Evolutionary conservation across 2,888 invertebrate genomes (phyloP).

Genomic region (Drosophila falleni): DNA sequence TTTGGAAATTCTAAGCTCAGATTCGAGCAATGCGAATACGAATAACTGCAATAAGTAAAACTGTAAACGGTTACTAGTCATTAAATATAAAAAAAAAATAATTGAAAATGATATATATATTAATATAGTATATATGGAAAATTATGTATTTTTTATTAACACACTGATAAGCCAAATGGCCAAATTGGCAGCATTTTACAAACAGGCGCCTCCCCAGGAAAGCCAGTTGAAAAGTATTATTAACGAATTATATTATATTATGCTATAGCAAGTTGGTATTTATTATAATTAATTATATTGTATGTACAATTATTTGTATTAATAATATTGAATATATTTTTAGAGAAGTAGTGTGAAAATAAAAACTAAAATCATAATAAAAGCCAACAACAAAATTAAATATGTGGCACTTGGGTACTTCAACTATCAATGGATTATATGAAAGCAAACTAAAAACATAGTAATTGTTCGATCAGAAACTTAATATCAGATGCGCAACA

Average conservation of each 20-base stretch:
- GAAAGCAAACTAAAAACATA: not conserved
- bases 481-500: conserved; percentile 9
- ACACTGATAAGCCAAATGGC: conserved; percentile 57
- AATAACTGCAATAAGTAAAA: conserved; percentile 48
- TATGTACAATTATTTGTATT: conserved; percentile 79
- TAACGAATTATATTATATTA: conserved; percentile 61
- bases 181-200: conserved; percentile 55
- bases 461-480: conserved; percentile 1
- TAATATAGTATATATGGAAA: conserved; percentile 36
- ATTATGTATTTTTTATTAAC: conserved; percentile 74
- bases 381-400: conserved; percentile 12
- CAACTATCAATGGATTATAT: conserved; percentile 2
- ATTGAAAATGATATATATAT: conserved; percentile 19
- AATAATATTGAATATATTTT: conserved; percentile 76
- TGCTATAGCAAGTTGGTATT: conserved; percentile 80
- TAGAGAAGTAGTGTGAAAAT: conserved; percentile 74
- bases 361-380: conserved; percentile 20
- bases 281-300: conserved; percentile 74
- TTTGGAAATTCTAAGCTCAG: conserved; percentile 16
- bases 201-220: conserved; percentile 31
- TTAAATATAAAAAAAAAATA: conserved; percentile 53
- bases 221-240: conserved; percentile 76
- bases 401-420: conserved; percentile 3
- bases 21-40: conserved; percentile 8
- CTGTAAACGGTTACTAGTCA: conserved; percentile 77